phyloP scores from a whole-genome alignment of 2,888 invertebrate genomes.

The Lamproptera curius region DNA sequence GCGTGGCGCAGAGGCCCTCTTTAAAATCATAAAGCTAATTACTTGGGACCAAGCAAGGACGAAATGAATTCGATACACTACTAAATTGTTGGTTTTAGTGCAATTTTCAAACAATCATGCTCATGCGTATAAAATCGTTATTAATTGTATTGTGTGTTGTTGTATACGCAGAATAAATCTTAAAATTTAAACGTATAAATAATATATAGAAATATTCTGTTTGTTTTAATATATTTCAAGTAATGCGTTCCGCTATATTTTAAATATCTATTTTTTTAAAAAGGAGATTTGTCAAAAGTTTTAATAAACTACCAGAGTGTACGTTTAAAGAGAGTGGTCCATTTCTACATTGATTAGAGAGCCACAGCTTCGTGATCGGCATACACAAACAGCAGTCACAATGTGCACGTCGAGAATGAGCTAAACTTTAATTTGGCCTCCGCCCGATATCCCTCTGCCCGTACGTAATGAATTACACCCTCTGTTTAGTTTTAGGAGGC shows the following conservation, averaged over 20 bases:
- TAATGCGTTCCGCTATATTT: too few relatives aligned
- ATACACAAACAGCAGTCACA: conserved; percentile 53
- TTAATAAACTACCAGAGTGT: conserved; percentile 28
- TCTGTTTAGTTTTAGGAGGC: conserved; percentile 57
- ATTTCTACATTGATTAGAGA: conserved; percentile 75
- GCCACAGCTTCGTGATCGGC: conserved; percentile 60
- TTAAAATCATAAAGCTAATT: conserved; percentile 74
- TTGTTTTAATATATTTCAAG: too few relatives aligned
- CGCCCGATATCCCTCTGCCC: conserved; percentile 57
- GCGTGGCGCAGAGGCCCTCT: conserved; percentile 56
- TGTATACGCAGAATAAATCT: too few relatives aligned
- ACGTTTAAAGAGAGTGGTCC: conserved; percentile 53
- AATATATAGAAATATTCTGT: too few relatives aligned
- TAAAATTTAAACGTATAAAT: too few relatives aligned
- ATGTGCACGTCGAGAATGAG: conserved; percentile 58
- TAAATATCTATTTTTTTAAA: too few relatives aligned
- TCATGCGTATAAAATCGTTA: too few relatives aligned
- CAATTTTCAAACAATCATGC: too few relatives aligned
- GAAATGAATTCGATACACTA: conserved; percentile 48
- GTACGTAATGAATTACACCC: conserved; percentile 65
- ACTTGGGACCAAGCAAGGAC: conserved; percentile 49
- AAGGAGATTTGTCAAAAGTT: too few relatives aligned
- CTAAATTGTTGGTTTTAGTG: too few relatives aligned
- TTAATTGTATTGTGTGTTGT: too few relatives aligned
- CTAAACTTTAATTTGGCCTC: conserved; percentile 70